phyloP scores from a whole-genome alignment of 2,113 vertebrate species.

The Callopanchax toddi region DNA sequence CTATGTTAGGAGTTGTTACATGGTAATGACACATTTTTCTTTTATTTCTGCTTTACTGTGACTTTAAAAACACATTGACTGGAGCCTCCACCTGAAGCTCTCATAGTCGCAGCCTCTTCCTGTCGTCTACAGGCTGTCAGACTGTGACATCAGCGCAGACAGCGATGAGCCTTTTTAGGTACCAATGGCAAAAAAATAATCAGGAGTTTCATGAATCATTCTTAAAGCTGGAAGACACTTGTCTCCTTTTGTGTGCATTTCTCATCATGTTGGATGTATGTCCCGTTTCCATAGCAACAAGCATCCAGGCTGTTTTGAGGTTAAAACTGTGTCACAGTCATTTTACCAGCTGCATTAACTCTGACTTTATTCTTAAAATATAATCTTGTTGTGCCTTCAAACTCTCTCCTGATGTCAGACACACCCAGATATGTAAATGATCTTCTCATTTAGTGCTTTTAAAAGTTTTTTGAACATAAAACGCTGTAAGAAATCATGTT shows the following conservation, averaged over 20 bases:
- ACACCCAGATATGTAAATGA: background rate
- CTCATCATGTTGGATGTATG: constrained; percentile 1
- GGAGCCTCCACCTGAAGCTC: too few relatives aligned
- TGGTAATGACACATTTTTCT: too few relatives aligned
- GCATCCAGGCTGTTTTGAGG: background rate
- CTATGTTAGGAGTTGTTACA: too few relatives aligned
- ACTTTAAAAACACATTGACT: too few relatives aligned
- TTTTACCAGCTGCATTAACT: constrained; percentile 1
- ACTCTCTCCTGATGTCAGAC: background rate
- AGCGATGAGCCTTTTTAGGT: too few relatives aligned
- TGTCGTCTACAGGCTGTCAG: too few relatives aligned
- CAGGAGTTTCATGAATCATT: background rate
- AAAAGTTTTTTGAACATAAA: background rate
- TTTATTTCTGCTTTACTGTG: too few relatives aligned
- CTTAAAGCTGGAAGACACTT: background rate
- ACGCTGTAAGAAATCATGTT: too few relatives aligned
- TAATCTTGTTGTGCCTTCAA: background rate
- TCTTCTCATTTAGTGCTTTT: background rate
- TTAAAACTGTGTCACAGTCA: constrained; percentile 9
- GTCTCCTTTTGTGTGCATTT: background rate
- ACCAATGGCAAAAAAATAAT: too few relatives aligned
- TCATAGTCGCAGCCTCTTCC: too few relatives aligned
- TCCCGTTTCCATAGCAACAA: constrained; percentile 16
- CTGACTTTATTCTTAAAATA: constrained; percentile 1
- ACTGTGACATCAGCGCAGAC: too few relatives aligned